Percentiles rank a stretch among this genome's conserved stretches.
Evolutionary conservation across 2,888 invertebrate species (phyloP).

Genomic region (Mongoloraphidia duomilia): DNA sequence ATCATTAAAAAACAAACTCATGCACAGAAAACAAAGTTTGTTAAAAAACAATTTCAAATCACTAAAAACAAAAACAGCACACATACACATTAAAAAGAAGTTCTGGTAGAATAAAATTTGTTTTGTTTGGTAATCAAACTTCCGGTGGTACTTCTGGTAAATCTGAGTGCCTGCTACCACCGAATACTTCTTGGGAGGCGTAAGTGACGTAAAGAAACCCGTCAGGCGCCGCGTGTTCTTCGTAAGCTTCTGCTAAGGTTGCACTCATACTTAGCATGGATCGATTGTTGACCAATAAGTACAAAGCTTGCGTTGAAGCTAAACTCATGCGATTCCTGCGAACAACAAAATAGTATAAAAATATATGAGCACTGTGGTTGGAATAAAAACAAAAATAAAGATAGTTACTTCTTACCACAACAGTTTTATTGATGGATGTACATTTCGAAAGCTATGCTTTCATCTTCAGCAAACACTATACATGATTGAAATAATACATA

Average conservation of each 20-base stretch:
- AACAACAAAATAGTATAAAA: slow-evolving; percentile 13
- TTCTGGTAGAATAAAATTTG: neutral
- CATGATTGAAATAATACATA: too few relatives aligned
- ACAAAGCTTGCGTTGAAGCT: slow-evolving; percentile 56
- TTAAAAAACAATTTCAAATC: neutral
- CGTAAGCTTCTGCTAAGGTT: slow-evolving; percentile 69
- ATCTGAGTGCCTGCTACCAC: slow-evolving; percentile 21
- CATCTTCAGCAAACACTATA: slow-evolving; percentile 1
- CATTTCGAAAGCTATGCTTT: too few relatives aligned
- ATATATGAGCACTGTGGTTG: neutral
- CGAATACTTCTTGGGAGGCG: slow-evolving; percentile 82
- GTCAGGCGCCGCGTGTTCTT: slow-evolving; percentile 60
- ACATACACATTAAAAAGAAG: neutral
- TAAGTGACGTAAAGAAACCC: slow-evolving; percentile 83
- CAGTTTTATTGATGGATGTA: too few relatives aligned
- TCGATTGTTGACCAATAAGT: slow-evolving; percentile 67
- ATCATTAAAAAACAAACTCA: too few relatives aligned
- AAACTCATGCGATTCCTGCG: slow-evolving; percentile 39
- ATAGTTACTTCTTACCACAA: too few relatives aligned
- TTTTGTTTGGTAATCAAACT: neutral
- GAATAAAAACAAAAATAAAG: too few relatives aligned
- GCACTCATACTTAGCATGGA: slow-evolving; percentile 68
- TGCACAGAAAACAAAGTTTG: neutral
- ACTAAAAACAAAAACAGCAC: neutral
- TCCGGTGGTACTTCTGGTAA: neutral